Base-by-base conservation (phyloP, 2,113 vertebrate genomes). In the Enhydra lutris region DNA sequence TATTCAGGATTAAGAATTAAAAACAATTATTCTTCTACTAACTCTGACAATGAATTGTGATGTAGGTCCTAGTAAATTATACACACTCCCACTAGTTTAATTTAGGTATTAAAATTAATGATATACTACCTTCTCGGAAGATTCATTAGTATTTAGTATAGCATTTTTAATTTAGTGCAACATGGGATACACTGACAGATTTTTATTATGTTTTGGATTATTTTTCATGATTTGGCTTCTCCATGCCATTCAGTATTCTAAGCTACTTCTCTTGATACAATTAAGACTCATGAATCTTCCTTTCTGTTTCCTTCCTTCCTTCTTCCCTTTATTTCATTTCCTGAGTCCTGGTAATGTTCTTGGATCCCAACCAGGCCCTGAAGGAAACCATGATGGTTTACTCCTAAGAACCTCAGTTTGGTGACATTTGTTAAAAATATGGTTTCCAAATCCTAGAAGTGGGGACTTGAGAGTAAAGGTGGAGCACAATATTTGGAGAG, bases 1-100 rank as follows among this genome's bases (percentile, higher is more conserved):
- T 67, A 89, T 81, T 74, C 34, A 94, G 31, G n/a, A 71, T 42
- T 95, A 86, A 89, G 42, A 82, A 89, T 88, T 52, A 92, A 97
- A 89, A 36, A 79, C 3, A 83, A 10, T 69, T 63, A 71, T 76
- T 76, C n/a, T 67, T 82, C 31, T 94, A 73, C 39, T 94, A 94
- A 83, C 26, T 79, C 31, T 76, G 59, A 82, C 52, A 73, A 82
- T 18, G 31, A 89, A 96, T 88, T 94, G 36, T 93, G 65, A 91
- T 91, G 39, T 71, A 96, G 67, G 36, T 52, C 34, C n/a, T 91
- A 89, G 57, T 79, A 83, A 76, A 63, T 85, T 76, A 55, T 50
- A 47, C 71, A 88, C 20, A 34, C 86, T 91, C 85, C 55, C 57
- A 50, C 87, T 52, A 76, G 69, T 87, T 96, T 83, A 94, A 85